Percentiles rank a stretch among this genome's conserved stretches.
phyloP scores from a whole-genome alignment of 2,113 vertebrate genomes.

The Lampris incognitus region DNA sequence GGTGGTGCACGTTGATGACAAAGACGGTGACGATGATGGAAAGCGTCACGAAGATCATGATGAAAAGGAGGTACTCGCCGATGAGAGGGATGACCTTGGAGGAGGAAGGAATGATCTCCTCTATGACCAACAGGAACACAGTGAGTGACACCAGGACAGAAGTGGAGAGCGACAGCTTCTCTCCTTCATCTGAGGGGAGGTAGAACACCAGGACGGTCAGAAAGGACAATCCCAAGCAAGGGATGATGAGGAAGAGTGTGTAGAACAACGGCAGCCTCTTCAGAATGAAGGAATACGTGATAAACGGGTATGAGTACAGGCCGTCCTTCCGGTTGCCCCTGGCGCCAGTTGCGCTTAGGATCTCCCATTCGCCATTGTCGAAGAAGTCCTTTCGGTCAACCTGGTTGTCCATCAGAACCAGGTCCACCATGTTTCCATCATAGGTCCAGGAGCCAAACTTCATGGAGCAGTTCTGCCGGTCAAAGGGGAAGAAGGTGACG shows the following conservation, averaged over 20 bases:
- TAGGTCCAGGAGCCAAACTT: conserved; percentile 99
- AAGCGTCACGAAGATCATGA: conserved; percentile 98
- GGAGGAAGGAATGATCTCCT: conserved; percentile 98
- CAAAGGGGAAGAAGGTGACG: conserved; percentile 96
- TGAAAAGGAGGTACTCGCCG: conserved; percentile 95
- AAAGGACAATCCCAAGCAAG: conserved; percentile 94
- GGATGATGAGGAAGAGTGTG: conserved; percentile 95
- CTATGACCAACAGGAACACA: conserved; percentile 96
- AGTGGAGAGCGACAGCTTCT: conserved; percentile 95
- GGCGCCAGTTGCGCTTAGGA: conserved; percentile 90
- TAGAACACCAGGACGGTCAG: conserved; percentile 97
- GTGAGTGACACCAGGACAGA: conserved; percentile 97
- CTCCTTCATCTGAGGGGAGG: conserved; percentile 96
- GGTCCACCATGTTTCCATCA: conserved; percentile 93
- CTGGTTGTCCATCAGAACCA: conserved; percentile 89
- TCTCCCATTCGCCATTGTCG: conserved; percentile 98
- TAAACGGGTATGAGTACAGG: conserved; percentile 88
- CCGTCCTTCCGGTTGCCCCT: conserved; percentile 89
- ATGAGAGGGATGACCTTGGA: conserved; percentile 98
- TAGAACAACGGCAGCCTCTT: conserved; percentile 95
- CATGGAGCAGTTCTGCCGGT: conserved; percentile 97
- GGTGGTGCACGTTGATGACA: conserved; percentile 97
- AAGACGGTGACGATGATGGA: conserved; percentile 97
- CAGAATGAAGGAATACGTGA: conserved; percentile 94
- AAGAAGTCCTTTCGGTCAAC: conserved; percentile 98